Conservation (phyloP, 2,888 invertebrate species). For the Thymelicus sylvestris region DNA sequence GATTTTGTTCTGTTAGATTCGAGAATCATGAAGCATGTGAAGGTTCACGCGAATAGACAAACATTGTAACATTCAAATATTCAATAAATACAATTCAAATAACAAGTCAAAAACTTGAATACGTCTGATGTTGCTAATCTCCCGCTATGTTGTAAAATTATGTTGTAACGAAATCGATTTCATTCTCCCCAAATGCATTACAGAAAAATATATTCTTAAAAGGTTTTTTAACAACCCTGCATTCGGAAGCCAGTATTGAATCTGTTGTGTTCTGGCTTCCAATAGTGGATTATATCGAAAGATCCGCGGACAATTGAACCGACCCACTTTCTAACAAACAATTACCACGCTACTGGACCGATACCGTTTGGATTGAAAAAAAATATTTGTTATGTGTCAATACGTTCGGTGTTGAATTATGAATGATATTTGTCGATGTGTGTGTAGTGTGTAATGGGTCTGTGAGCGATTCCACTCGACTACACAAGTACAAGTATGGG, state of each 20-base stretch:
- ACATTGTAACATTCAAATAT: not conserved
- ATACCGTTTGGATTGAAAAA: slow-evolving; percentile 55
- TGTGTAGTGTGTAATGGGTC: slow-evolving; percentile 43
- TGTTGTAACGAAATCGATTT: slow-evolving; percentile 20
- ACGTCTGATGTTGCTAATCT: slow-evolving; percentile 4
- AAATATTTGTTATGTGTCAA: slow-evolving; percentile 46
- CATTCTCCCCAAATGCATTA: slow-evolving; percentile 19
- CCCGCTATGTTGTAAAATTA: slow-evolving; percentile 10
- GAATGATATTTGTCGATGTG: slow-evolving; percentile 69
- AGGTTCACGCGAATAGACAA: not conserved
- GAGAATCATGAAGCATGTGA: too few species aligned
- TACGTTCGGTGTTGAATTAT: slow-evolving; percentile 54
- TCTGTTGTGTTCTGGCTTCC: slow-evolving; percentile 51
- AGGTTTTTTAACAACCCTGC: slow-evolving; percentile 49
- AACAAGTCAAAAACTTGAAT: slow-evolving; percentile 1
- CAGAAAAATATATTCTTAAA: slow-evolving; percentile 47
- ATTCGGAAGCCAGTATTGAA: slow-evolving; percentile 42
- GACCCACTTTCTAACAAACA: slow-evolving; percentile 58
- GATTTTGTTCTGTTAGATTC: too few species aligned
- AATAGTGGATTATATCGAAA: slow-evolving; percentile 57
- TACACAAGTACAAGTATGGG: slow-evolving; percentile 57
- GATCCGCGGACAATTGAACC: slow-evolving; percentile 66
- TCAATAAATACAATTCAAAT: not conserved
- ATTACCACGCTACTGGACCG: slow-evolving; percentile 60
- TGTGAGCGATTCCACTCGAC: slow-evolving; percentile 65